phyloP scores from a whole-genome alignment of 2,888 invertebrate genomes.

The Thelaira solivaga region DNA sequence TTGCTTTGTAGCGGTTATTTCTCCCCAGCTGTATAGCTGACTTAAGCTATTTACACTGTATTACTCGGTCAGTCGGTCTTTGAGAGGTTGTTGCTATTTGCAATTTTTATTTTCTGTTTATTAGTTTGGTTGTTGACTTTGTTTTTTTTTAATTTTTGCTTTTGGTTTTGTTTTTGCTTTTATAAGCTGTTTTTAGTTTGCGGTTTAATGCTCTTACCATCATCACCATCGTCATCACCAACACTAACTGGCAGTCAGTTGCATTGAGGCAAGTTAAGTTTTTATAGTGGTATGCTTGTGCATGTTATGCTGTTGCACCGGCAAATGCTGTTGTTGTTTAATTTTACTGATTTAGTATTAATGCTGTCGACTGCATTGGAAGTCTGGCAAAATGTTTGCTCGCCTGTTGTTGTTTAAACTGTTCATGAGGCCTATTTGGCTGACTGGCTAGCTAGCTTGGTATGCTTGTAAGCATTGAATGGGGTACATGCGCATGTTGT shows the following conservation, averaged over 20 bases:
- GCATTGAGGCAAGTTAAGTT: constrained; percentile 26
- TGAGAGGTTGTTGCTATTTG: constrained; percentile 77
- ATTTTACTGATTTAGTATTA: constrained; percentile 12
- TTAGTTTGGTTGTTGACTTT: constrained; percentile 38
- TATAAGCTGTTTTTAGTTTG: constrained; percentile 19
- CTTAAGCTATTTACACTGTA: constrained; percentile 73
- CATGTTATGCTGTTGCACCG: constrained; percentile 63
- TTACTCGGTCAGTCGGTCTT: constrained; percentile 79
- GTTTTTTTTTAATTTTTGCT: constrained; percentile 15
- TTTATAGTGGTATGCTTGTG: constrained; percentile 23
- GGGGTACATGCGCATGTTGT: constrained; percentile 64
- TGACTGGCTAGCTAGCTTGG: constrained; percentile 39
- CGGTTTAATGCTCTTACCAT: constrained; percentile 47
- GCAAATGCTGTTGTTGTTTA: constrained; percentile 66
- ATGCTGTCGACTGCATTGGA: constrained; percentile 60
- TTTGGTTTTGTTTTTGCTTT: constrained; percentile 40
- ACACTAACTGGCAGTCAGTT: background rate
- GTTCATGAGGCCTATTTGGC: constrained; percentile 42
- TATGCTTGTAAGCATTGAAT: constrained; percentile 53
- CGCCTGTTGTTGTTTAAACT: constrained; percentile 40
- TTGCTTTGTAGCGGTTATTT: constrained; percentile 34
- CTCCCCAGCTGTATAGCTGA: constrained; percentile 27
- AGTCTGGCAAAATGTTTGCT: constrained; percentile 39
- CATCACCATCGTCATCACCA: background rate
- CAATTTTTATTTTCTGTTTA: constrained; percentile 61